Percentiles rank a stretch among this genome's conserved stretches.
These are phyloP conservation scores for Himalopsyche japonica DNA, from an alignment of 2,888 invertebrate species.

Conservation along the genomic window DNA sequence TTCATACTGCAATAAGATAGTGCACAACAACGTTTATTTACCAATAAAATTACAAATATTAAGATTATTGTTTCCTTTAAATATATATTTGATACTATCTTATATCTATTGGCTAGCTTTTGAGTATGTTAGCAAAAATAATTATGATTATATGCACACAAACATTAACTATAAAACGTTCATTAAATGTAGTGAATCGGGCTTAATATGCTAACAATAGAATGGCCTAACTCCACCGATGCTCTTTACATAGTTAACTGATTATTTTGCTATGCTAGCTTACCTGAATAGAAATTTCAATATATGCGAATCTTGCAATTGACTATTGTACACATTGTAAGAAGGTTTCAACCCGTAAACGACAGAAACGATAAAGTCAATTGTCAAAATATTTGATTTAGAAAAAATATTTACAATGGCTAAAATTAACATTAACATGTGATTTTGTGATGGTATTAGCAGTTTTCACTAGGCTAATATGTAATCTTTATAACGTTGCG, in stretches of 20 bases:
- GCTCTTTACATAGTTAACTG: neutral
- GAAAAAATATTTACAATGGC: no score
- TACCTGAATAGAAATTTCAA: neutral
- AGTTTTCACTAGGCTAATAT: no score
- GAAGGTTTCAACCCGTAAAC: neutral
- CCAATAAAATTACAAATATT: no score
- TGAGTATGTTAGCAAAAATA: neutral
- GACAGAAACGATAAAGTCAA: neutral
- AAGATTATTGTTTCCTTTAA: no score
- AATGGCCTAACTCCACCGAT: neutral
- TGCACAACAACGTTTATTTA: no score
- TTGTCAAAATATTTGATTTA: no score
- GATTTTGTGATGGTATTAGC: no score
- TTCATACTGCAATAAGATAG: no score
- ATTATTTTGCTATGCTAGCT: neutral
- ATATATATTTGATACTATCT: no score
- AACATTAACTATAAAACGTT: neutral
- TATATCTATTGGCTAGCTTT: no score
- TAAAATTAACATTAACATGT: no score
- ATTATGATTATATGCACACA: neutral
- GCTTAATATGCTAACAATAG: neutral
- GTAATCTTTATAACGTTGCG: no score
- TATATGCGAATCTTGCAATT: neutral
- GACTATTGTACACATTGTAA: neutral
- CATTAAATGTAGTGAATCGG: neutral